phyloP scores from a whole-genome alignment of 2,113 vertebrate species.

The Prunella himalayana region DNA sequence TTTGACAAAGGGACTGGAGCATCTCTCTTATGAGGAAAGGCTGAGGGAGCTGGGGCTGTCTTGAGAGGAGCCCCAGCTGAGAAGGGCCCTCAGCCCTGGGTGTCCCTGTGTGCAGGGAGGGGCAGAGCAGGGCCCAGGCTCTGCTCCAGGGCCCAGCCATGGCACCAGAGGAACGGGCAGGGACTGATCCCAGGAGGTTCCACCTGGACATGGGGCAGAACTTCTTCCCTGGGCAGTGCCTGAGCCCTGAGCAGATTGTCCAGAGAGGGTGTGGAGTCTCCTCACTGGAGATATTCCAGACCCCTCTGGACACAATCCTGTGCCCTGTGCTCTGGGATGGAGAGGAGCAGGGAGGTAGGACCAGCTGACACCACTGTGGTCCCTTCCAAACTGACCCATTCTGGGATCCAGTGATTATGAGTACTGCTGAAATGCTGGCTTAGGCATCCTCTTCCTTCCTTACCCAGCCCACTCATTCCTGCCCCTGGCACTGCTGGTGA shows the following conservation, averaged over 20 bases:
- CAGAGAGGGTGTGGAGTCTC: not conserved
- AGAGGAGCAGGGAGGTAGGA: not conserved
- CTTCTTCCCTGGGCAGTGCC: not conserved
- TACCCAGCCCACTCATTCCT: not conserved
- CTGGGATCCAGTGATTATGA: not conserved
- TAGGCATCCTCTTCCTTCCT: not conserved
- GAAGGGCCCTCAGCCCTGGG: not conserved
- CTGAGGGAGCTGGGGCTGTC: not conserved
- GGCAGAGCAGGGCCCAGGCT: not conserved
- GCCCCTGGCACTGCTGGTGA: not conserved
- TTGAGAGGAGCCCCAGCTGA: not conserved
- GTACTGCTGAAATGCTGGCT: not conserved
- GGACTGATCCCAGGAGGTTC: not conserved
- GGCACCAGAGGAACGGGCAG: not conserved
- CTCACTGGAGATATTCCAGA: not conserved
- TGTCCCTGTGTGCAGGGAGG: not conserved
- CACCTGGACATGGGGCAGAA: not conserved
- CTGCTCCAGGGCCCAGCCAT: not conserved
- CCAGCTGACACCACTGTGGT: not conserved
- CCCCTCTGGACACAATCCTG: accelerated
- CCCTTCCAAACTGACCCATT: not conserved
- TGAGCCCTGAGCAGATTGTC: accelerated
- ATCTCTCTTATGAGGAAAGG: accelerated
- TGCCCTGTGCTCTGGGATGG: not conserved
- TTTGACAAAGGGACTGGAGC: not conserved